Base-by-base conservation (phyloP, 2,888 invertebrate species). In the Drosophila cracens region DNA sequence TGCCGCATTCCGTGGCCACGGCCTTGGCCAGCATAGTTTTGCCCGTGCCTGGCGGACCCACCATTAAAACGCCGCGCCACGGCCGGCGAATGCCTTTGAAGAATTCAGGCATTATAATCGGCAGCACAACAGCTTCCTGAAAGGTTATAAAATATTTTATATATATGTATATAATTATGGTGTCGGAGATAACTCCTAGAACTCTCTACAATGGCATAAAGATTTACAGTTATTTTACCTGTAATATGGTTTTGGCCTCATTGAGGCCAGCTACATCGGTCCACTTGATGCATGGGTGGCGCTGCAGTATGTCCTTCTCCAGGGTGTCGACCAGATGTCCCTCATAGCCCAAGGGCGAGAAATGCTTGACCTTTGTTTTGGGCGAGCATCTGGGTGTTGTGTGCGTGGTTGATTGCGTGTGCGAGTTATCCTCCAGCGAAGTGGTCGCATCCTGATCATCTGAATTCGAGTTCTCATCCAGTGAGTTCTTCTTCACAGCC, bases 1-100 rank as follows among this genome's bases (percentile, higher is more conserved):
- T 96, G 54, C 96, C 95, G 91, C 97, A 98, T 92, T 98, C 97
- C 0, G 97, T 97, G 27, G 98, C 98, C 18, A 98, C 97, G 0
- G 98, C 98, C 83, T 97, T 95, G 2, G 97, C 97, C 74, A 97
- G 93, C 93, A 97, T 94, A 0, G 97, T 97, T 92, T 97, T 97
- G 0, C 97, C 96, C 0, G 96, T 96, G 40, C 96, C 96, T 0
- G 96, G 92, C 0, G 95, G 93, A 16, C 93, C 93, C 4, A 93
- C 93, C 93, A 93, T 93, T 18, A 93, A 70, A 0, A 93, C 93
- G 33, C 93, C 93, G 0, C 93, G 91, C 97, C 97, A 97, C 0
- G 97, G 97, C 74, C 97, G 94, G 38, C 97, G 94, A 73, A 97
- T 97, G 38, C 96, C 97, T 94, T 96, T 97, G 92, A 98, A 98